Evolutionary conservation across 2,797 vertebrate species (phyloP).

Genomic region (Helicolenus hilgendorfi): DNA sequence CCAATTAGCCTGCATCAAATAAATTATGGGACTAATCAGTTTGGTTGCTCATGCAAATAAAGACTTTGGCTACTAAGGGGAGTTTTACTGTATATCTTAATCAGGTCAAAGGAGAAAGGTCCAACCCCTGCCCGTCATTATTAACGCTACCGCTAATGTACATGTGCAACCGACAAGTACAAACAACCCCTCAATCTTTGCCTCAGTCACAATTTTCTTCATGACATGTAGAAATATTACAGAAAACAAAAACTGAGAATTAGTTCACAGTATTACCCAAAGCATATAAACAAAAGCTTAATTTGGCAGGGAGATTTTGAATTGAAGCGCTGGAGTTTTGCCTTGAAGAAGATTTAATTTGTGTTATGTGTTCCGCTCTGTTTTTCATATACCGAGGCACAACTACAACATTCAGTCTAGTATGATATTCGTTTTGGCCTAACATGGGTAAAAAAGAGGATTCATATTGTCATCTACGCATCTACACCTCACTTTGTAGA

Average conservation of each 20-base stretch:
- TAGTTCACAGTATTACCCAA: not conserved
- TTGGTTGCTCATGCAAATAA: slow-evolving; percentile 34
- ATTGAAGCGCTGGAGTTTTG: not conserved
- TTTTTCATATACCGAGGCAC: not conserved
- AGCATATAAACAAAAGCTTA: not conserved
- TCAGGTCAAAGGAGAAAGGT: not conserved
- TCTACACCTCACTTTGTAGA: not conserved
- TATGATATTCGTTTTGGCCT: not conserved
- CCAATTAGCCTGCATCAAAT: slow-evolving; percentile 29
- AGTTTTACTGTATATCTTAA: slow-evolving; percentile 9
- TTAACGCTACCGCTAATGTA: not conserved
- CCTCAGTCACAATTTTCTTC: not conserved
- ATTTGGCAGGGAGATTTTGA: not conserved
- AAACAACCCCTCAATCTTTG: not conserved
- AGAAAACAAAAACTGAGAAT: not conserved
- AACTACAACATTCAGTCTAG: not conserved
- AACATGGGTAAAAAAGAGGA: not conserved
- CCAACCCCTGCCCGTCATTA: not conserved
- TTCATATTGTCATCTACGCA: not conserved
- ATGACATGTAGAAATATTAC: not conserved
- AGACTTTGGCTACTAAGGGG: not conserved
- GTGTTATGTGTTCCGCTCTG: not conserved
- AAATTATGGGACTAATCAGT: slow-evolving; percentile 17
- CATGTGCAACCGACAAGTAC: not conserved
- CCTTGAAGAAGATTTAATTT: not conserved